A percentile compares a stretch with the other conserved stretches of the same genome.
Conservation (phyloP, 1,140 invertebrate genomes). For the Druon quercuslanigerum region DNA sequence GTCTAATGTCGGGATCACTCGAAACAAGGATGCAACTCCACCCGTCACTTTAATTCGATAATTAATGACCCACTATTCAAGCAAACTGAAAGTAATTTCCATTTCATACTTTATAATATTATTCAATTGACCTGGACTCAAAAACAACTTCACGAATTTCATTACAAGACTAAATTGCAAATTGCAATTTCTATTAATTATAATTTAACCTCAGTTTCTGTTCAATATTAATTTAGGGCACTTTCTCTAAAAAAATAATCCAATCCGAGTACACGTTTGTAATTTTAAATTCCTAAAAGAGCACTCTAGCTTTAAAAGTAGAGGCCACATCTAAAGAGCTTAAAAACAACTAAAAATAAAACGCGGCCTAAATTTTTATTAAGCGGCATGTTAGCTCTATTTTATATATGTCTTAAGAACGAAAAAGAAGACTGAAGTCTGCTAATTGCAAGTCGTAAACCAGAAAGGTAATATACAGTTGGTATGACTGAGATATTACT, state of each 20-base stretch:
- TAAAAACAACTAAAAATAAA: neutral
- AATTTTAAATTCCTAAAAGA: too few species aligned
- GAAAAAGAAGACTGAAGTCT: conserved; percentile 21
- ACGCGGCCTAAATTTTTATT: neutral
- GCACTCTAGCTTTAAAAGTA: too few species aligned
- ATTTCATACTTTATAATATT: neutral
- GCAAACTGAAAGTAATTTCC: conserved; percentile 23
- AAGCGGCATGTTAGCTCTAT: neutral
- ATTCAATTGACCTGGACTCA: neutral
- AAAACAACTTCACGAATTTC: neutral
- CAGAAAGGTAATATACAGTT: conserved; percentile 2
- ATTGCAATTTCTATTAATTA: neutral
- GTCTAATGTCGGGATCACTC: conserved; percentile 13
- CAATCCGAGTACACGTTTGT: too few species aligned
- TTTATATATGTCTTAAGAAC: neutral
- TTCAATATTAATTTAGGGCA: too few species aligned
- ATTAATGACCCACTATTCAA: conserved; percentile 26
- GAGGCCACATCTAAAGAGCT: too few species aligned
- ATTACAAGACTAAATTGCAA: neutral
- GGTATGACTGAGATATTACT: neutral
- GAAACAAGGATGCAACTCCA: conserved; percentile 7
- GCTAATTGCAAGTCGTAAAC: conserved; percentile 26
- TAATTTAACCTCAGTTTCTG: too few species aligned
- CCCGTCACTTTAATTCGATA: conserved; percentile 21
- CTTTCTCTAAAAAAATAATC: too few species aligned